Base-by-base conservation (phyloP, 2,888 invertebrate genomes). In the Neoascia interrupta region DNA sequence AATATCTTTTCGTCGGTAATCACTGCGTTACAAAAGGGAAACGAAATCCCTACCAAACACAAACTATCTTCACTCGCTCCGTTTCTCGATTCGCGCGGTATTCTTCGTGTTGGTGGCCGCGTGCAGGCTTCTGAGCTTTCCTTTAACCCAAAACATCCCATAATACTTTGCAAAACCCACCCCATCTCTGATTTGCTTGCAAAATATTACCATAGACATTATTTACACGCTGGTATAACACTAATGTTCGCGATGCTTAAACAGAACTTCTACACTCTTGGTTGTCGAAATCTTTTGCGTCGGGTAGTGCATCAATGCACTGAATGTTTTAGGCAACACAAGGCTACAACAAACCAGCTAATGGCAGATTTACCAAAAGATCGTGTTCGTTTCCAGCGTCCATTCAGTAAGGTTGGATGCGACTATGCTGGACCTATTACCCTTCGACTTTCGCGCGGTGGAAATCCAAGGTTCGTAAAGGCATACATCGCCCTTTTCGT, bases 401-500 rank as follows among this genome's bases (percentile, higher is more conserved):
- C 54, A 1, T 39, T 39, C 1, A 39, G 41, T 13, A 41, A 8
- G 1, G 54, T 39, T n/a, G 54, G 54, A 15, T 54, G 54, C 8
- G 37, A 54, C 10, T 54, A 54, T 39, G 39, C 54, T 1, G 26
- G 54, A 4, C 54, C 54, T 1, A 11, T 54, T 5, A 54, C 39
- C 5, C 1, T 39, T n/a, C 37, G 23, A 0, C 11, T 54, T 28
- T 26, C 39, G 23, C 54, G 39, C n/a, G n/a, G n/a, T n/a, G n/a
- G n/a, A n/a, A n/a, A n/a, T n/a, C n/a, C n/a, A n/a, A n/a, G n/a
- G n/a, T n/a, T n/a, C n/a, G n/a, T n/a, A n/a, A n/a, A 6, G 54
- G 60, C 16, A 16, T 49, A 61, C 10, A 49, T 61, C 10, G 47
- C 47, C 0, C 13, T 49, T 4, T 47, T 61, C 26, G 23, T 58